A percentile compares a stretch with the other conserved stretches of the same genome.
Evolutionary conservation across 2,888 invertebrate species (phyloP).

Genomic region (Agonopterix subpropinquella): DNA sequence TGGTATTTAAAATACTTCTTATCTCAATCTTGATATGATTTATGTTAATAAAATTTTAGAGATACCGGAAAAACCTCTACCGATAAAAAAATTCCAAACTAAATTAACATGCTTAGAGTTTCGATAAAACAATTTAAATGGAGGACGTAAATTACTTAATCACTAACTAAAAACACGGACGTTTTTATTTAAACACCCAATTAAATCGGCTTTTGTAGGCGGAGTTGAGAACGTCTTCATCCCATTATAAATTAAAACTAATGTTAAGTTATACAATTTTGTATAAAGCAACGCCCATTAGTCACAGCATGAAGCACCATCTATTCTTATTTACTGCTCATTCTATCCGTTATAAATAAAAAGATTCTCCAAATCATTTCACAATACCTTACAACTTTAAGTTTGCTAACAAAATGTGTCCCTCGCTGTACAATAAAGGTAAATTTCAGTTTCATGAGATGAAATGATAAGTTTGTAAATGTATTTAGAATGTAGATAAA

Average conservation of each 20-base stretch:
- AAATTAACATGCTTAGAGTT: conserved; percentile 4
- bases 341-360: conserved; percentile 50
- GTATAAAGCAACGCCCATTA: conserved; percentile 47
- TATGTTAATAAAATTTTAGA: too few relatives aligned
- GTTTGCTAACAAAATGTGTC: conserved; percentile 11
- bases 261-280: conserved; percentile 48
- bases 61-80: neutral
- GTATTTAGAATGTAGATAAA: conserved; percentile 14
- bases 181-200: conserved; percentile 45
- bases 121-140: conserved; percentile 15
- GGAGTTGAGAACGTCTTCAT: conserved; percentile 60
- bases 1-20: neutral
- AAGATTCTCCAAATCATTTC: conserved; percentile 51
- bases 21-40: neutral
- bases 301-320: conserved; percentile 63
- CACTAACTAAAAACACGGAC: conserved; percentile 30
- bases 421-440: neutral
- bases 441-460: neutral
- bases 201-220: conserved; percentile 45
- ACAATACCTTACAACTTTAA: conserved; percentile 25
- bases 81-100: conserved; percentile 10
- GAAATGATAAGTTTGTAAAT: conserved; percentile 5
- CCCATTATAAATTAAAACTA: conserved; percentile 58
- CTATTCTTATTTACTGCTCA: conserved; percentile 50
- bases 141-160: conserved; percentile 43